These are phyloP conservation scores for Leptopilina syphax DNA, from an alignment of 2,888 invertebrate species.

Conservation along the genomic window DNA sequence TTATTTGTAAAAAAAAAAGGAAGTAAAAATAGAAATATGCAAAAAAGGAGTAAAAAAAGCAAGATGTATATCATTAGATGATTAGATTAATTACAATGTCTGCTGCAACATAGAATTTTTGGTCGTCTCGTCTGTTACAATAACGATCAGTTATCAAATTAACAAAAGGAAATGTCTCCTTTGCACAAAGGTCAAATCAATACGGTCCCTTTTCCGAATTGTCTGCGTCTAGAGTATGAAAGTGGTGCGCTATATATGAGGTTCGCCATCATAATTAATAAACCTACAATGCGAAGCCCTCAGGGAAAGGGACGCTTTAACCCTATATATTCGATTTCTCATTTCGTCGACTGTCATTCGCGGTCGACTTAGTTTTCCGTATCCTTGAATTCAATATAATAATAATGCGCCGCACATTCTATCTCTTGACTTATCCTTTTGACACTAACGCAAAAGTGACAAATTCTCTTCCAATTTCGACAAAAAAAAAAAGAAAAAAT, in stretches of 20 bases:
- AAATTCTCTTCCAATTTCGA: too few species aligned
- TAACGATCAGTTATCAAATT: constrained; percentile 16
- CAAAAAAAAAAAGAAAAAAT: too few species aligned
- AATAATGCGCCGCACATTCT: constrained; percentile 62
- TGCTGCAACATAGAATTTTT: too few species aligned
- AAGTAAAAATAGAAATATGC: too few species aligned
- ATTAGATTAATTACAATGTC: too few species aligned
- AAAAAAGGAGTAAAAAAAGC: too few species aligned
- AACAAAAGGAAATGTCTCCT: constrained; percentile 43
- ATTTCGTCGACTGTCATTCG: constrained; percentile 56
- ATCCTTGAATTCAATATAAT: constrained; percentile 69
- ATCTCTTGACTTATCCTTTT: constrained; percentile 59
- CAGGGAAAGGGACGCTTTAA: constrained; percentile 30
- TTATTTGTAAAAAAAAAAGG: too few species aligned
- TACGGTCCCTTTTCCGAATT: constrained; percentile 45
- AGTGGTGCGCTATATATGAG: constrained; percentile 45
- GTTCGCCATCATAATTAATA: constrained; percentile 64
- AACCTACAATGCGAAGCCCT: constrained; percentile 55
- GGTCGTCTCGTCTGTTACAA: too few species aligned
- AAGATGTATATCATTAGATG: too few species aligned
- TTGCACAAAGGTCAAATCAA: constrained; percentile 53
- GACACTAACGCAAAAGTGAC: background rate
- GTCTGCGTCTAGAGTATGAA: constrained; percentile 17
- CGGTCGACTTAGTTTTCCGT: constrained; percentile 63
- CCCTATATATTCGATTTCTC: constrained; percentile 51